Base-by-base conservation (phyloP, 2,113 vertebrate species). In the Nanger granti region DNA sequence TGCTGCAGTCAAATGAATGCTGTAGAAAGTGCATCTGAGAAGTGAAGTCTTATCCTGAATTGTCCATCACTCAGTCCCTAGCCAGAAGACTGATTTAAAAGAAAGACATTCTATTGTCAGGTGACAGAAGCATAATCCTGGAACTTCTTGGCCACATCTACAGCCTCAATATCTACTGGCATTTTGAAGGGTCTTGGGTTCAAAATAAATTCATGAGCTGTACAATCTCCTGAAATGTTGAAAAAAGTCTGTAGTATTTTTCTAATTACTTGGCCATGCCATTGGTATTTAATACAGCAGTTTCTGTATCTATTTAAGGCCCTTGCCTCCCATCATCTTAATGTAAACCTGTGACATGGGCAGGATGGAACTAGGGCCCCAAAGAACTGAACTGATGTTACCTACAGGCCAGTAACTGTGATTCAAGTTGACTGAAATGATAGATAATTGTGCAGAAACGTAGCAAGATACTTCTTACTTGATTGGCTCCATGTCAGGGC, bases 201-300 rank as follows among this genome's bases (percentile, higher is more conserved):
- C 98, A 99, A 90, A 98, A 99, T 99, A 96, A 99, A 99, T 98
- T 99, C 99, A 86, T 99, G 99, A 91, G 99, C 99, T 57, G 99
- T 98, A 88, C 99, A 99, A 93, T 99, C 99, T 99, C 97, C 99
- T 95, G 95, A 98, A 92, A 99, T 99, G 97, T 97, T 99, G 98
- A 99, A 99, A 95, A 99, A 90, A 99, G 91, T 98, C 99, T 99
- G 97, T 99, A 99, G 94, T 99, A 98, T 98, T 99, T 92, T 97
- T 99, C 99, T 93, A 99, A 98, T 97, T 99, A 99, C 98, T 99
- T 99, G 94, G 99, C 99, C 99, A 99, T 99, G 96, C 99, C 99
- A 97, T 99, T 99, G 88, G 99, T 99, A 87, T 99, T 99, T 95
- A 99, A 98, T 98, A 99, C 99, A 92, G 99, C 99, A 95, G 99